phyloP scores from a whole-genome alignment of 2,888 invertebrate genomes.

The Horisme vitalbata region DNA sequence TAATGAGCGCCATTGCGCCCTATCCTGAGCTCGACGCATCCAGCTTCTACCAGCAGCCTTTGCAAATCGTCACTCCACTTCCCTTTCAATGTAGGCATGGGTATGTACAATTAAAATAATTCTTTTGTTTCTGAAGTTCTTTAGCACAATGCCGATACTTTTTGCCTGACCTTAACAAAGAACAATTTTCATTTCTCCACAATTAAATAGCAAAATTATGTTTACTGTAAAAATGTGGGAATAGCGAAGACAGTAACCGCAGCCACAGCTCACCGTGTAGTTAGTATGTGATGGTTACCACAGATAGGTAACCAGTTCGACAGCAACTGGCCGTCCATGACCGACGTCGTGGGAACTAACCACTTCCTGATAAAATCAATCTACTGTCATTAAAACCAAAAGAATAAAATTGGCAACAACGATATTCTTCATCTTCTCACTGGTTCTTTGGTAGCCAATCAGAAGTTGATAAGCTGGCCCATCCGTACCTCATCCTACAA shows the following conservation, averaged over 20 bases:
- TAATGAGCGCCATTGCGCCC: no score
- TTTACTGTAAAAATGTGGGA: conserved; percentile 23
- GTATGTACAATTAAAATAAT: conserved; percentile 2
- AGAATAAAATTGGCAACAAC: no score
- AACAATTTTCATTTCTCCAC: conserved; percentile 9
- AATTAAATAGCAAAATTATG: conserved; percentile 13
- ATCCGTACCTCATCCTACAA: no score
- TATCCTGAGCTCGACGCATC: no score
- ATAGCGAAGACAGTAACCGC: conserved; percentile 12
- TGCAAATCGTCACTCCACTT: no score
- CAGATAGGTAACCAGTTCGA: conserved; percentile 17
- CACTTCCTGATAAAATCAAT: conserved; percentile 47
- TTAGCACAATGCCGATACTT: conserved; percentile 1
- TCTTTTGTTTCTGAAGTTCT: conserved; percentile 1
- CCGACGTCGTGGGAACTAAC: conserved; percentile 44
- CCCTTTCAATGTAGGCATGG: neutral
- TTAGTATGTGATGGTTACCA: conserved; percentile 9
- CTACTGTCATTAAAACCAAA: no score
- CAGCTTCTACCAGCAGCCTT: no score
- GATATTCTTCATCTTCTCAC: no score
- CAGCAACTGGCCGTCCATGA: conserved; percentile 47
- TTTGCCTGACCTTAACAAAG: conserved; percentile 5
- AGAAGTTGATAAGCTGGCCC: no score
- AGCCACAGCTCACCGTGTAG: conserved; percentile 16
- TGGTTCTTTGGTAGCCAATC: no score